These are phyloP conservation scores for Stenopsyche tienmushanensis DNA, from an alignment of 1,140 invertebrate genomes.

Conservation along the genomic window DNA sequence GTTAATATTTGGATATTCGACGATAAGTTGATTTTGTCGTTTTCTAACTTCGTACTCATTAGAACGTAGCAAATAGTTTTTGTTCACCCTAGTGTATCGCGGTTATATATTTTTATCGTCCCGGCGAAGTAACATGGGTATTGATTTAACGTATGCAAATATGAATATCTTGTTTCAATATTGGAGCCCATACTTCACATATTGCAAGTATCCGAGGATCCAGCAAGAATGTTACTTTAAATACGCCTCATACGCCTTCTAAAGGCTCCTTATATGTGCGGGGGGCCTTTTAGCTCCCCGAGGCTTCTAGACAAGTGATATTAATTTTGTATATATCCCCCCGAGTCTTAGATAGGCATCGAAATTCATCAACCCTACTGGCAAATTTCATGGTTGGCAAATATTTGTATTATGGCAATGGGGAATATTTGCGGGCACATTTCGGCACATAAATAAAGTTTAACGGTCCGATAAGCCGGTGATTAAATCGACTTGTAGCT, in stretches of 20 bases:
- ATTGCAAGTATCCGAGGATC: background rate
- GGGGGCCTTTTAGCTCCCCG: no score
- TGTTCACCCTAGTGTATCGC: no score
- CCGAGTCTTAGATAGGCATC: background rate
- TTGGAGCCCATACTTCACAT: background rate
- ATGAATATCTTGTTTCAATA: background rate
- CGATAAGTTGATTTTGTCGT: no score
- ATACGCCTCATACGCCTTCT: no score
- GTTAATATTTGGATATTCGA: no score
- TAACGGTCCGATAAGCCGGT: background rate
- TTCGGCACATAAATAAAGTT: constrained; percentile 4
- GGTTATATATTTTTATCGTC: no score
- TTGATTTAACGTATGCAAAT: no score
- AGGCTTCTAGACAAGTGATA: background rate
- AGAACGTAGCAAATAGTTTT: no score
- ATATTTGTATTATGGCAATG: constrained; percentile 14
- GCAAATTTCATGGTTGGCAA: background rate
- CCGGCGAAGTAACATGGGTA: no score
- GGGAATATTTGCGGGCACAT: constrained; percentile 1
- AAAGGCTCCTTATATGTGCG: no score
- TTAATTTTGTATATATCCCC: background rate
- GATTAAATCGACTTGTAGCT: no score
- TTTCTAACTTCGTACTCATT: no score
- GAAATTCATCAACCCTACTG: background rate
- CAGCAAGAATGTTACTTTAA: background rate